Evolutionary conservation across 2,113 vertebrate species (phyloP).

Genomic region (Serilophus lunatus): DNA sequence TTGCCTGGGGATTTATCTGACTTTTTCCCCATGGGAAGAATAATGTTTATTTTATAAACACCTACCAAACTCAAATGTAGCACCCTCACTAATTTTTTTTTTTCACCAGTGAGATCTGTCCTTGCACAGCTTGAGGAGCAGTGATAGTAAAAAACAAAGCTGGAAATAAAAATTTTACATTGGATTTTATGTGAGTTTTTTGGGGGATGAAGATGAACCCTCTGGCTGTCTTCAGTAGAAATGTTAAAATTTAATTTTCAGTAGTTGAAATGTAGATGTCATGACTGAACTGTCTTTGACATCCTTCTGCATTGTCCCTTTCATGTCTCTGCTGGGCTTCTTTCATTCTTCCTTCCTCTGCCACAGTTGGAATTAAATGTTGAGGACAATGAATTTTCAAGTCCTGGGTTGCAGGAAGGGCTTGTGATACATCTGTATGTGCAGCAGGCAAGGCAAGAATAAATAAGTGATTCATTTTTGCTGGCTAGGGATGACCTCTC

Average conservation of each 20-base stretch:
- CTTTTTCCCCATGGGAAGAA: conserved; percentile 15
- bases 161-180: neutral
- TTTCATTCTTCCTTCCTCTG: neutral
- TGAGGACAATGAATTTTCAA: neutral
- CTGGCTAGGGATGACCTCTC: conserved; percentile 10
- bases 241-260: neutral
- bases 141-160: conserved; percentile 3
- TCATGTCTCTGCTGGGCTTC: neutral
- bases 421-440: neutral
- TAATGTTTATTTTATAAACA: conserved; percentile 56
- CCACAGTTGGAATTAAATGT: neutral
- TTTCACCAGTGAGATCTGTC: neutral
- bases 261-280: neutral
- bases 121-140: conserved; percentile 37
- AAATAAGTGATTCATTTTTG: conserved; percentile 21
- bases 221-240: neutral
- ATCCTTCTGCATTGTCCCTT: neutral
- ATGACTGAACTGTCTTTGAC: neutral
- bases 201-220: neutral
- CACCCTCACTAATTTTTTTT: neutral
- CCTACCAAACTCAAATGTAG: conserved; percentile 17
- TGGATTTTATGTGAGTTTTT: neutral
- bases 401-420: neutral
- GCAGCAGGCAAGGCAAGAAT: neutral
- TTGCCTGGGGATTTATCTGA: conserved; percentile 25